Percentiles rank a stretch among this genome's conserved stretches.
phyloP scores from a whole-genome alignment of 1,140 invertebrate genomes.

The Spodoptera frugiperda region DNA sequence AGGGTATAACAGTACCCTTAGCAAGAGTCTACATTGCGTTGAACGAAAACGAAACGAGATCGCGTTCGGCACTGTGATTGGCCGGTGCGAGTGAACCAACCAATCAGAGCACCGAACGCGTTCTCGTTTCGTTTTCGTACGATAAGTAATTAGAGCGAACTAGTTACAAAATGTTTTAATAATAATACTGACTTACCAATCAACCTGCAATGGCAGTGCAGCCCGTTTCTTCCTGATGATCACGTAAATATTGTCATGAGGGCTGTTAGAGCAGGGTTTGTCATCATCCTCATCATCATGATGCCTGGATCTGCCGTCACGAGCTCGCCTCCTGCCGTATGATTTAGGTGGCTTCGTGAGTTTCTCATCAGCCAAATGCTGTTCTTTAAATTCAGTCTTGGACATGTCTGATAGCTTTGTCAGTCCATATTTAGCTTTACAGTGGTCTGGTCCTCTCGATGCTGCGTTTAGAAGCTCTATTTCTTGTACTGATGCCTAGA shows the following conservation, averaged over 20 bases:
- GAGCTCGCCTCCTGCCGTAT: conserved; percentile 50
- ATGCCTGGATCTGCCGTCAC: not conserved
- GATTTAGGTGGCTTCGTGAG: conserved; percentile 52
- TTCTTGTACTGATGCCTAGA: conserved; percentile 87
- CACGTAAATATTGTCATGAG: conserved; percentile 64
- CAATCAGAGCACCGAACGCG: no score
- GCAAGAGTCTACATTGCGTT: no score
- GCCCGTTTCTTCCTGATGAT: conserved; percentile 65
- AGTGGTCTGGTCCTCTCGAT: conserved; percentile 80
- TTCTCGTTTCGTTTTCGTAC: no score
- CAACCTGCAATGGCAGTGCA: conserved; percentile 72
- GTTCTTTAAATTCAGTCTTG: conserved; percentile 89
- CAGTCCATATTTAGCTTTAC: conserved; percentile 90
- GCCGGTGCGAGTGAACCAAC: no score
- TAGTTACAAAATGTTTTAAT: not conserved
- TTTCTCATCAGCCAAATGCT: conserved; percentile 83
- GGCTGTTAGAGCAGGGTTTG: conserved; percentile 37
- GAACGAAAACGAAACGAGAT: no score
- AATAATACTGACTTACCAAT: conserved; percentile 73
- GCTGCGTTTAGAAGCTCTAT: conserved; percentile 88
- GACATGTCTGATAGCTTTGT: conserved; percentile 92
- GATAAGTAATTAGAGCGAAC: no score
- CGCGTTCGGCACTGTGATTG: no score
- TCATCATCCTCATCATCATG: conserved; percentile 37
- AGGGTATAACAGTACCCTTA: no score